Conservation (phyloP, 2,888 invertebrate species). For the Heliconius erato region DNA sequence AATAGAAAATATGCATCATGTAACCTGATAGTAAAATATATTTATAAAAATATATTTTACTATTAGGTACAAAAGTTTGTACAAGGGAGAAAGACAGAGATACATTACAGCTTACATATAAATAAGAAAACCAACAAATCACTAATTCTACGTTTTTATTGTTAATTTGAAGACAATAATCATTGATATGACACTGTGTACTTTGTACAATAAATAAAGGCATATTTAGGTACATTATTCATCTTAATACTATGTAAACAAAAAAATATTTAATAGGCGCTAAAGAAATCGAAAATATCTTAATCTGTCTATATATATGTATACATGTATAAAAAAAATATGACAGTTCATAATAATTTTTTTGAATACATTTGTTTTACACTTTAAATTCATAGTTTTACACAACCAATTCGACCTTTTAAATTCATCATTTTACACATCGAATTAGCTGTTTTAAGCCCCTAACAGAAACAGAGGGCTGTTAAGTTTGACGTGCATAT, state of each 20-base stretch:
- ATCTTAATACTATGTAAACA: slow-evolving; percentile 39
- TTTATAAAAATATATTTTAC: no score
- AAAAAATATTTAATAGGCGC: slow-evolving; percentile 12
- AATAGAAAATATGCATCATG: no score
- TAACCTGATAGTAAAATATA: no score
- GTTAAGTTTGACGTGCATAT: no score
- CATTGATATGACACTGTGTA: slow-evolving; percentile 55
- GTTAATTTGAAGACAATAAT: slow-evolving; percentile 22
- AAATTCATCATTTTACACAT: no score
- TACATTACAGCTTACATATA: background rate
- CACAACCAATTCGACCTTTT: no score
- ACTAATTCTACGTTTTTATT: slow-evolving; percentile 31
- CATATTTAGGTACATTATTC: slow-evolving; percentile 52
- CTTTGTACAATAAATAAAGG: slow-evolving; percentile 80
- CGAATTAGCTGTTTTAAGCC: no score
- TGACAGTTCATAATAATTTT: background rate
- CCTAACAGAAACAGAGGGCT: no score
- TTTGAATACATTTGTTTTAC: background rate
- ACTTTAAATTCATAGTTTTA: no score
- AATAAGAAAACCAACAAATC: slow-evolving; percentile 10
- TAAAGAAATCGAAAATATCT: background rate
- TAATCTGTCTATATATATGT: no score
- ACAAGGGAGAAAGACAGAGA: background rate
- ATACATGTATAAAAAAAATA: no score
- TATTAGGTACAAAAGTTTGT: no score